A percentile compares a stretch with the other conserved stretches of the same genome.
phyloP scores from a whole-genome alignment of 2,797 vertebrate genomes.

The Malacoraja senta region DNA sequence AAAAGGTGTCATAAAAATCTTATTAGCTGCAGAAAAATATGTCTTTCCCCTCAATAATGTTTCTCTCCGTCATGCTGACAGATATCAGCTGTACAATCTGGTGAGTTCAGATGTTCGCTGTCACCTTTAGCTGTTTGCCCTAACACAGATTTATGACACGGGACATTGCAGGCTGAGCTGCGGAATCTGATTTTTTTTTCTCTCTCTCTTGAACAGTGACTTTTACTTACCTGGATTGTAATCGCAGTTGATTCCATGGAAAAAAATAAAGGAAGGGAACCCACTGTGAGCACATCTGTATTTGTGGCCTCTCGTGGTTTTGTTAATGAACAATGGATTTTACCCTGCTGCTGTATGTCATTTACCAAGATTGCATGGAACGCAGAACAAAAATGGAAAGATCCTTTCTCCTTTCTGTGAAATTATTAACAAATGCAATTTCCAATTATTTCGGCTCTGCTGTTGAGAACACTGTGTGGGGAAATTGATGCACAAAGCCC shows the following conservation, averaged over 20 bases:
- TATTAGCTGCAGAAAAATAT: conserved; percentile 3
- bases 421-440: neutral
- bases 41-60: conserved; percentile 7
- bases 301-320: neutral
- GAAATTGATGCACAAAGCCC: neutral
- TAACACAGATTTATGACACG: conserved; percentile 34
- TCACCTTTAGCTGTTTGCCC: conserved; percentile 35
- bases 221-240: neutral
- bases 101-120: conserved; percentile 24
- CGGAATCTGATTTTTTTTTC: neutral
- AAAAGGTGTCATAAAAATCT: conserved; percentile 24
- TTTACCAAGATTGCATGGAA: neutral
- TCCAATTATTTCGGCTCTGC: neutral
- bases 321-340: neutral
- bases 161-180: neutral
- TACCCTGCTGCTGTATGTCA: neutral
- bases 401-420: neutral
- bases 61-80: conserved; percentile 6
- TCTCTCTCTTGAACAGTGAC: neutral
- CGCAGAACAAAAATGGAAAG: neutral
- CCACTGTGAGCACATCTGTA: neutral
- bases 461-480: neutral
- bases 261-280: neutral
- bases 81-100: conserved; percentile 30
- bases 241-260: neutral